Conservation (phyloP, 2,888 invertebrate species). For the Ormyrus rosae region DNA sequence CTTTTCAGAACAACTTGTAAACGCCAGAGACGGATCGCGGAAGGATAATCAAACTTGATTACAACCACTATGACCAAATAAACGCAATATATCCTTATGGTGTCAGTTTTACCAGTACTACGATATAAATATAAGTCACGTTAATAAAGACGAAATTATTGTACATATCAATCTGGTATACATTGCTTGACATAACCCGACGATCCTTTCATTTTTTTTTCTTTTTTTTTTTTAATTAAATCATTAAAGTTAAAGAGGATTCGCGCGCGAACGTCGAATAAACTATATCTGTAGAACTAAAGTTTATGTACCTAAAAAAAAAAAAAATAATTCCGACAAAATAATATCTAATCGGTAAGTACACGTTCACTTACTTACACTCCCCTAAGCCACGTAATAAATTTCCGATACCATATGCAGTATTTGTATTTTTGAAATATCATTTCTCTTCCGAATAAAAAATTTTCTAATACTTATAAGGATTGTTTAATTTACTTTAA, state of each 20-base stretch:
- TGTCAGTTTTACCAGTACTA: constrained; percentile 58
- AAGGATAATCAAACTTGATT: constrained; percentile 65
- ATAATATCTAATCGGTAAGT: constrained; percentile 54
- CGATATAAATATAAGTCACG: constrained; percentile 54
- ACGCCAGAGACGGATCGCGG: constrained; percentile 66
- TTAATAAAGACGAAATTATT: constrained; percentile 57
- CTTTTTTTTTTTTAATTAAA: constrained; percentile 19
- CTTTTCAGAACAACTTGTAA: constrained; percentile 72
- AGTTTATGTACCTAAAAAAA: constrained; percentile 34
- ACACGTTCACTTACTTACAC: constrained; percentile 56
- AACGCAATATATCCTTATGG: constrained; percentile 57
- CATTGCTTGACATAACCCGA: constrained; percentile 54
- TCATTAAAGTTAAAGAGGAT: neutral
- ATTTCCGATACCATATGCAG: constrained; percentile 15
- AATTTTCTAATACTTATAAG: constrained; percentile 2
- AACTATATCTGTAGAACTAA: constrained; percentile 3
- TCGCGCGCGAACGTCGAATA: constrained; percentile 31
- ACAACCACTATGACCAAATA: constrained; percentile 61
- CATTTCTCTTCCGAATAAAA: neutral
- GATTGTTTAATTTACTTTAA: constrained; percentile 1
- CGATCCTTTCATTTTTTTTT: constrained; percentile 19
- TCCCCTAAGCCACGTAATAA: constrained; percentile 33
- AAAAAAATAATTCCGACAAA: constrained; percentile 30
- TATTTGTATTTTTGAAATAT: constrained; percentile 10
- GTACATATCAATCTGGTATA: constrained; percentile 58